phyloP scores from a whole-genome alignment of 2,797 vertebrate genomes.

The Pteropus rufus region DNA sequence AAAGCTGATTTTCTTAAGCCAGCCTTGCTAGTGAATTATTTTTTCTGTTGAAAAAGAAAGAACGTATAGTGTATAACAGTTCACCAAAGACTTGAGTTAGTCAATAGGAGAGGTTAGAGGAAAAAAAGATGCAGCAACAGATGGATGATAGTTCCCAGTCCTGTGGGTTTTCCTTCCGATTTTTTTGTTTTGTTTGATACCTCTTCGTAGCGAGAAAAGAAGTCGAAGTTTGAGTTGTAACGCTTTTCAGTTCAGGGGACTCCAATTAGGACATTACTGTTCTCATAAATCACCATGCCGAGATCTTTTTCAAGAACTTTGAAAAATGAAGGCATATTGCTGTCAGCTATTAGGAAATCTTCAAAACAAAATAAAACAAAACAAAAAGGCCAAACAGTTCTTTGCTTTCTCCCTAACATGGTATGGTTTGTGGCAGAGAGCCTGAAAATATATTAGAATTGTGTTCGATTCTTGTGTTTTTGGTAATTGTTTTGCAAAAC shows the following conservation, averaged over 20 bases:
- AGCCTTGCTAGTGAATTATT: neutral
- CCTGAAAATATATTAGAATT: neutral
- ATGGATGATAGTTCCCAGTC: neutral
- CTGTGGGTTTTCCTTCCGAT: neutral
- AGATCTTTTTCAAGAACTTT: slow-evolving; percentile 1
- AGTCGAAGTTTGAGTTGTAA: neutral
- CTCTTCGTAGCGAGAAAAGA: neutral
- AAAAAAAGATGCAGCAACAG: neutral
- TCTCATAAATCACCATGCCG: neutral
- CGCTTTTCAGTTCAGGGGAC: neutral
- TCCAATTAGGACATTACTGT: neutral
- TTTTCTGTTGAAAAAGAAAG: neutral
- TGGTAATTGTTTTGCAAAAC: slow-evolving; percentile 17
- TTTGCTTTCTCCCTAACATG: slow-evolving; percentile 1
- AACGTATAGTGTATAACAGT: neutral
- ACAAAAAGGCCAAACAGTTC: neutral
- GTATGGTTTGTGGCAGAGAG: neutral
- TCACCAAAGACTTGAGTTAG: neutral
- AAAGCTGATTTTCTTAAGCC: neutral
- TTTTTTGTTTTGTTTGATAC: neutral
- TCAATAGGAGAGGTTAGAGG: neutral
- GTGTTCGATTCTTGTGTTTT: neutral
- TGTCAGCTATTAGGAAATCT: slow-evolving; percentile 30
- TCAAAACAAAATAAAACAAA: neutral
- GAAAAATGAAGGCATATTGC: neutral